Percentiles rank a stretch among this genome's conserved stretches.
These are phyloP conservation scores for Actenoides lindsayi DNA, from an alignment of 2,113 vertebrate genomes.

Conservation along the genomic window DNA sequence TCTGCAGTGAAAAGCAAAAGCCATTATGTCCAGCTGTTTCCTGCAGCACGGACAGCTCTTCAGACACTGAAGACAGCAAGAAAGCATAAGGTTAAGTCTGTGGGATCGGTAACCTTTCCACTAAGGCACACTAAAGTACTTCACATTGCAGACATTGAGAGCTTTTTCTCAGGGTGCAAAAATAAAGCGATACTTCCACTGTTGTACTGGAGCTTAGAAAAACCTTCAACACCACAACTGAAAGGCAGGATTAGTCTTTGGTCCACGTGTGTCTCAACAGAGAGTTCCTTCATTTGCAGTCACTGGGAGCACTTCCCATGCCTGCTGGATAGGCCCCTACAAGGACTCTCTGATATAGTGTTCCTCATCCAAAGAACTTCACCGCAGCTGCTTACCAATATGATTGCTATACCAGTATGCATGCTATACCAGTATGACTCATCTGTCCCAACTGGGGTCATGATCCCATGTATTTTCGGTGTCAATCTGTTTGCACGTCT, in stretches of 20 bases:
- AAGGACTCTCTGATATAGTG: background rate
- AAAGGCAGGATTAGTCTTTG: background rate
- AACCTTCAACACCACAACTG: background rate
- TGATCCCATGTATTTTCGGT: rapidly evolving
- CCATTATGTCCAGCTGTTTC: background rate
- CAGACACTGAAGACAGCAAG: background rate
- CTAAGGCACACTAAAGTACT: background rate
- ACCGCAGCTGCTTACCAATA: background rate
- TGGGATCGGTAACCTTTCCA: background rate
- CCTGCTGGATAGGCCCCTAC: background rate
- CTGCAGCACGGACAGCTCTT: background rate
- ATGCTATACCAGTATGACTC: background rate
- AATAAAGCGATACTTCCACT: background rate
- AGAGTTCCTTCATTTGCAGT: background rate
- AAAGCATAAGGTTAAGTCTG: background rate
- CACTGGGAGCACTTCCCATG: background rate
- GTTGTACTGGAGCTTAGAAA: background rate
- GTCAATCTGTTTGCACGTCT: background rate
- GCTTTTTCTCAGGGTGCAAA: rapidly evolving
- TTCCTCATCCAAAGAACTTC: background rate
- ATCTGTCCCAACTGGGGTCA: background rate
- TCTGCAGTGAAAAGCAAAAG: background rate
- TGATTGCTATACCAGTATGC: background rate
- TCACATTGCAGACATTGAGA: background rate
- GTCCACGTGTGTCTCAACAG: rapidly evolving